Conservation (phyloP, 2,888 invertebrate genomes). For the Dryomyza anilis region DNA sequence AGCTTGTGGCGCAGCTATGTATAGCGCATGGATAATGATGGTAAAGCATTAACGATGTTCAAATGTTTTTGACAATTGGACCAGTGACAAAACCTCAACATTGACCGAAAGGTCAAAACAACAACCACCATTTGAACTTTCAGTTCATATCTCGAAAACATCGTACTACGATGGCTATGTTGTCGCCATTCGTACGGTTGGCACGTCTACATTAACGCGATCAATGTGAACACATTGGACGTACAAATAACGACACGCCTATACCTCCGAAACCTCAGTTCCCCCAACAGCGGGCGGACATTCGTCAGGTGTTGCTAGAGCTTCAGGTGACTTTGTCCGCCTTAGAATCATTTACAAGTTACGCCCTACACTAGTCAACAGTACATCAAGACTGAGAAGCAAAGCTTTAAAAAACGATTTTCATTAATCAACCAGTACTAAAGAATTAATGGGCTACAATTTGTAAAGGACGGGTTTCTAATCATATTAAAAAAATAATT, state of each 20-base stretch:
- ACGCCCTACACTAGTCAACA: too few relatives aligned
- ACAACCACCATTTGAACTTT: not conserved
- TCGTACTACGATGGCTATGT: constrained; percentile 51
- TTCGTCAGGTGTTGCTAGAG: not conserved
- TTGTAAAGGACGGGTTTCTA: too few relatives aligned
- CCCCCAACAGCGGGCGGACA: too few relatives aligned
- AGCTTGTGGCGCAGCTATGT: not conserved
- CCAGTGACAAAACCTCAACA: not conserved
- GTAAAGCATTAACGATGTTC: not conserved
- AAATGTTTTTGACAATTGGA: not conserved
- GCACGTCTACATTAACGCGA: constrained; percentile 41
- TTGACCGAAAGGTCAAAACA: not conserved
- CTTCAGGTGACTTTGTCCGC: not conserved
- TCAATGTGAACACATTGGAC: too few relatives aligned
- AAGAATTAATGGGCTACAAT: too few relatives aligned
- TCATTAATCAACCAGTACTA: too few relatives aligned
- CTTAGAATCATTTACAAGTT: not conserved
- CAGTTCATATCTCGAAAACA: not conserved
- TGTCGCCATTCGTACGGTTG: constrained; percentile 54
- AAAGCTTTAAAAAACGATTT: too few relatives aligned
- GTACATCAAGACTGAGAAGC: too few relatives aligned
- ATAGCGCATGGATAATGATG: too few relatives aligned
- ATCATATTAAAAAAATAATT: too few relatives aligned
- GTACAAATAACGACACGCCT: not conserved
- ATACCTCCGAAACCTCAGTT: not conserved